Evolutionary conservation across 2,797 vertebrate species (phyloP).

Genomic region (Ptychadena robeensis): DNA sequence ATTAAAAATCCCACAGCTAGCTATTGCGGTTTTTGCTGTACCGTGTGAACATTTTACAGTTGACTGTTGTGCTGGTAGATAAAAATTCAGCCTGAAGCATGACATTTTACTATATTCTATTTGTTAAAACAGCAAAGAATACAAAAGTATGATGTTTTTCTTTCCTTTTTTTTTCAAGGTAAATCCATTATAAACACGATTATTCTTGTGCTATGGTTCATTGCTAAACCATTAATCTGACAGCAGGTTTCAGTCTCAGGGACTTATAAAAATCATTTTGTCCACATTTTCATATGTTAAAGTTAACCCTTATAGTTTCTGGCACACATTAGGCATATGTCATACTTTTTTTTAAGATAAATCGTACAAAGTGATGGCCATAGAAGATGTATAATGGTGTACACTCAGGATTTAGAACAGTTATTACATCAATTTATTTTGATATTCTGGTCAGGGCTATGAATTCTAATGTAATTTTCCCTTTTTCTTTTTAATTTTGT

Average conservation of each 20-base stretch:
- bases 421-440: not conserved
- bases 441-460: not conserved
- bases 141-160: slow-evolving; percentile 13
- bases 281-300: slow-evolving; percentile 21
- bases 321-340: not conserved
- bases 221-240: slow-evolving; percentile 25
- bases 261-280: slow-evolving; percentile 34
- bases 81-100: not conserved
- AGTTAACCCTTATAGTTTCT: not conserved
- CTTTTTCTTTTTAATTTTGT: too few relatives aligned
- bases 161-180: too few relatives aligned
- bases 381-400: not conserved
- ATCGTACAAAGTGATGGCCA: too few relatives aligned
- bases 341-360: not conserved
- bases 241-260: slow-evolving; percentile 49
- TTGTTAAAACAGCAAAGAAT: slow-evolving; percentile 23
- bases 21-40: slow-evolving; percentile 10
- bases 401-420: not conserved
- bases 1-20: slow-evolving; percentile 24
- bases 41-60: slow-evolving; percentile 13
- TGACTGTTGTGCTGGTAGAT: slow-evolving; percentile 6
- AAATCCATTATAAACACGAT: slow-evolving; percentile 23
- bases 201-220: slow-evolving; percentile 26
- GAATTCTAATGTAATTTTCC: too few relatives aligned
- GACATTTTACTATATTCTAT: slow-evolving; percentile 26